Base-by-base conservation (phyloP, 2,797 vertebrate genomes). In the Telmatherina bonti region DNA sequence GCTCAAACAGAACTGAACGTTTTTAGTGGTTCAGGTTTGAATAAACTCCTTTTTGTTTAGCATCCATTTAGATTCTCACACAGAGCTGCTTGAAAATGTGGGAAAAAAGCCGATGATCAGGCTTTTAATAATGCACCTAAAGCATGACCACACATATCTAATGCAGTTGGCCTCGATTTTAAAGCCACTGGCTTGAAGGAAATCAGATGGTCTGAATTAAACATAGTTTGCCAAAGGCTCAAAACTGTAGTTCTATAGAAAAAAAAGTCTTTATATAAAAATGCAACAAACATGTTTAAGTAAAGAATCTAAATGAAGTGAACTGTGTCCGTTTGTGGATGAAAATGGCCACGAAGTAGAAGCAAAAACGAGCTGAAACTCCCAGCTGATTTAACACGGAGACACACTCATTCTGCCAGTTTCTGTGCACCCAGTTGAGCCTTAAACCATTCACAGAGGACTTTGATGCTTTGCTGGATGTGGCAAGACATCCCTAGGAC, bases 341-440 rank as follows among this genome's bases (percentile, higher is more conserved):
- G 12, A 63, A 38, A 67, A 45, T 16, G 49, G 26, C 26, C 20
- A 52, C 6, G 26, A 41, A 22, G 22, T 2, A 52, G 59, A 36
- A 27, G 18, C 11, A 67, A 38, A 74, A 56, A 69, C 27, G 33
- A 51, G 33, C 13, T 27, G 4, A 67, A 78, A 60, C 18, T 18
- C 67, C 45, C 38, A 4, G 30, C 31, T 52, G 55, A 67, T 54
- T 67, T 70, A 67, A 70, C 62, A 64, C 78, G 67, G 29, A 9
- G 27, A n/a, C 22, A 43, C n/a, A 58, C n/a, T 65, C 56, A 62
- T 22, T 26, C 12, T 11, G 35, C 41, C 13, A 24, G 53, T 22
- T 15, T 53, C 49, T 63, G 38, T 8, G 26, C 12, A 20, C 38
- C 72, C 33, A 62, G 61, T 64, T 68, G 54, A 54, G 24, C 0